Evolutionary conservation across 2,113 vertebrate genomes (phyloP).

Genomic region (Carassius carassius): DNA sequence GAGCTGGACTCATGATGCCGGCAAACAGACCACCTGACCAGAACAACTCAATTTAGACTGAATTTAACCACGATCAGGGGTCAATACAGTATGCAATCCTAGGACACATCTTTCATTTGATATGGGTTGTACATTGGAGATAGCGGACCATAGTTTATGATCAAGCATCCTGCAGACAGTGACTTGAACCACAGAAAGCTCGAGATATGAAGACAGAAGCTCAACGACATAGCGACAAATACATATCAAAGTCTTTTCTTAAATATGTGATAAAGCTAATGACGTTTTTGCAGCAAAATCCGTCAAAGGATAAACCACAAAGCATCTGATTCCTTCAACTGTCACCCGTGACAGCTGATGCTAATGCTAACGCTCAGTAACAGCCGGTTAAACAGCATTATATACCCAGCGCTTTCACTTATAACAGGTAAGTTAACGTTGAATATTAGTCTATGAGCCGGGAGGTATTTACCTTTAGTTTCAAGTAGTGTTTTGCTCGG

Average conservation of each 20-base stretch:
- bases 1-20: conserved; percentile 78
- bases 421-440: too few relatives aligned
- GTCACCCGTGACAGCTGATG: conserved; percentile 32
- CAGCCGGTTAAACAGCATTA: neutral
- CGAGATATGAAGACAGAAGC: neutral
- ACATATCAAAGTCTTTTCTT: neutral
- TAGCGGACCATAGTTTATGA: neutral
- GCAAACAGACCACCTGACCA: neutral
- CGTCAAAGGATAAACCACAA: neutral
- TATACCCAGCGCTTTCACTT: neutral
- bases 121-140: neutral
- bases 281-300: neutral
- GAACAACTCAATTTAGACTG: neutral
- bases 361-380: conserved; percentile 30
- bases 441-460: neutral
- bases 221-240: neutral
- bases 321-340: neutral
- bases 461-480: conserved; percentile 3
- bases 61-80: neutral
- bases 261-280: neutral
- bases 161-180: neutral
- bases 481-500: neutral
- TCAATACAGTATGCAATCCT: neutral
- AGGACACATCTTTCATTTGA: neutral
- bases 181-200: neutral